phyloP scores from a whole-genome alignment of 2,888 invertebrate genomes.

The Amphipoea oculea region DNA sequence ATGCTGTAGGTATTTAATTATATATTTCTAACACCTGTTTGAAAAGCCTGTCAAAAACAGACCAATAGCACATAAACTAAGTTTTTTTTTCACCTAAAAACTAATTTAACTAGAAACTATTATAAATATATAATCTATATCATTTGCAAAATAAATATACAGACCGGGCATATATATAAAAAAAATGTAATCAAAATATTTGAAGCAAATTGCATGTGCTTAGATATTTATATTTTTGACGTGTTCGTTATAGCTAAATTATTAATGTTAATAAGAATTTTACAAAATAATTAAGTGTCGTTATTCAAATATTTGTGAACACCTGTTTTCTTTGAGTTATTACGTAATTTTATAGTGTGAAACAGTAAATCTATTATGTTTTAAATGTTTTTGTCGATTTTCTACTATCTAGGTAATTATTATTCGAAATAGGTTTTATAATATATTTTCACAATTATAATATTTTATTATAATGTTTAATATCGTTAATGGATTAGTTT shows the following conservation, averaged over 20 bases:
- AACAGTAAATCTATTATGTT: conserved; percentile 49
- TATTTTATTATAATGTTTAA: conserved; percentile 8
- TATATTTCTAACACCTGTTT: conserved; percentile 21
- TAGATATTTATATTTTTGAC: conserved; percentile 55
- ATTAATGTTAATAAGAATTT: conserved; percentile 39
- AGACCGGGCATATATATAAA: conserved; percentile 37
- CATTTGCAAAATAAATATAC: conserved; percentile 47
- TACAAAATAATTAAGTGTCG: conserved; percentile 34
- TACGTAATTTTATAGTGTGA: conserved; percentile 50
- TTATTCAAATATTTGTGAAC: conserved; percentile 57
- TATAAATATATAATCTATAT: conserved; percentile 46
- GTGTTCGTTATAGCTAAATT: conserved; percentile 46
- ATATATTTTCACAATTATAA: conserved; percentile 1
- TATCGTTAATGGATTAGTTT: conserved; percentile 29
- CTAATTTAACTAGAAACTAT: conserved; percentile 22
- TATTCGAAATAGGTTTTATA: conserved; percentile 21
- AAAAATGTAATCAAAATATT: conserved; percentile 51
- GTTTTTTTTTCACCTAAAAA: conserved; percentile 17
- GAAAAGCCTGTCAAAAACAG: conserved; percentile 36
- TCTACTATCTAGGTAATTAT: conserved; percentile 25
- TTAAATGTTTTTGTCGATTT: conserved; percentile 26
- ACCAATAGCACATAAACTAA: conserved; percentile 33
- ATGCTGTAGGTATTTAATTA: conserved; percentile 21
- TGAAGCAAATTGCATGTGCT: conserved; percentile 60
- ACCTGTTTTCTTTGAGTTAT: conserved; percentile 52